A percentile compares a stretch with the other conserved stretches of the same genome.
Evolutionary conservation across 1,140 invertebrate genomes (phyloP).

Genomic region (Limonius californicus): DNA sequence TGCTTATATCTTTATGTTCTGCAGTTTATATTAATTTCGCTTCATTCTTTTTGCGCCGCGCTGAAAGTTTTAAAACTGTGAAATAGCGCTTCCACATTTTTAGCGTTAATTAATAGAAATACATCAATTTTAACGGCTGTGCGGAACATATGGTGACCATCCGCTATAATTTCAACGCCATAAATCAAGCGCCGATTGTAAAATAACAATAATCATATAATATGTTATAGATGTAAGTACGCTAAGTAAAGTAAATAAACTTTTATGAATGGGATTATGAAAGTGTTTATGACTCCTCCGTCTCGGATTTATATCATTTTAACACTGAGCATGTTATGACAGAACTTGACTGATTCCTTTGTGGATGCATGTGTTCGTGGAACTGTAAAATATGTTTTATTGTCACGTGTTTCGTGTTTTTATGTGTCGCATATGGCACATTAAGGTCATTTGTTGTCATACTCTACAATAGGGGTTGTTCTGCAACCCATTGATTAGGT

Average conservation of each 20-base stretch:
- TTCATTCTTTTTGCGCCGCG: too few relatives aligned
- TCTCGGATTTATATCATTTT: slow-evolving; percentile 4
- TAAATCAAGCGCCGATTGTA: not conserved
- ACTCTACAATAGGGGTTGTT: slow-evolving; percentile 22
- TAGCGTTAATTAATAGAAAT: not conserved
- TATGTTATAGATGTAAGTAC: too few relatives aligned
- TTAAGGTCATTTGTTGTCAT: slow-evolving; percentile 22
- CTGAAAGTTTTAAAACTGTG: too few relatives aligned
- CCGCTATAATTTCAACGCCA: not conserved
- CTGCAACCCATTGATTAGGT: slow-evolving; percentile 22
- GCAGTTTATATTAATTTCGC: too few relatives aligned
- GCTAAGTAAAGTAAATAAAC: slow-evolving; percentile 10
- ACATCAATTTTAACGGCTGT: not conserved
- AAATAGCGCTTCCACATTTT: not conserved
- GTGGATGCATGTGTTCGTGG: slow-evolving; percentile 21
- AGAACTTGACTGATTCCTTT: slow-evolving; percentile 25
- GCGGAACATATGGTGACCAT: not conserved
- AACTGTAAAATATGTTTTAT: slow-evolving; percentile 31
- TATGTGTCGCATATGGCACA: slow-evolving; percentile 28
- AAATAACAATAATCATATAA: slow-evolving; percentile 12
- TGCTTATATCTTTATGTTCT: too few relatives aligned
- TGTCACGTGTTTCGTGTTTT: slow-evolving; percentile 25
- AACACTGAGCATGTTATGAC: slow-evolving; percentile 5
- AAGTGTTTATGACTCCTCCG: slow-evolving; percentile 11
- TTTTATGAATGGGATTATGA: slow-evolving; percentile 1